Conservation (phyloP, 2,113 vertebrate species). For the Menura novaehollandiae region DNA sequence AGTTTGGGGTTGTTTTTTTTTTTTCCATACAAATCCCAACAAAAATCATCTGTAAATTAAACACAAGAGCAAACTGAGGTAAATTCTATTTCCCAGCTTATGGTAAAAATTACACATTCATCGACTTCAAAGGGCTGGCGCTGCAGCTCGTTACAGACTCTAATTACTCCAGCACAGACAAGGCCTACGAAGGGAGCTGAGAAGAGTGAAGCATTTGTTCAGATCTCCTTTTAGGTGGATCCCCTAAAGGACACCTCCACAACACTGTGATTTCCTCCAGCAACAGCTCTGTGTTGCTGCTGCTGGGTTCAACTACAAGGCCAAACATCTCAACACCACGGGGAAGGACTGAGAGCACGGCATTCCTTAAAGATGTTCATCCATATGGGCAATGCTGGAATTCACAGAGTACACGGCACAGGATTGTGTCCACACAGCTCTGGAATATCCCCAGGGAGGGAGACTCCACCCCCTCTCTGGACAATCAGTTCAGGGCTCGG, state of each 20-base stretch:
- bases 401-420: not conserved
- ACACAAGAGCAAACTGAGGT: not conserved
- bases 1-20: too few relatives aligned
- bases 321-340: not conserved
- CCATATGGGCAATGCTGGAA: not conserved
- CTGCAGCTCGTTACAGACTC: not conserved
- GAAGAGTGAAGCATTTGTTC: not conserved
- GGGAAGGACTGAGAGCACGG: fast-evolving
- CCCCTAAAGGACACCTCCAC: not conserved
- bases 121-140: fast-evolving
- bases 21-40: not conserved
- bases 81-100: not conserved
- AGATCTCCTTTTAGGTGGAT: not conserved
- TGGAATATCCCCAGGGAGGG: not conserved
- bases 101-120: not conserved
- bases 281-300: not conserved
- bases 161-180: not conserved
- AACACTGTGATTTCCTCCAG: fast-evolving
- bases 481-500: not conserved
- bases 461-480: not conserved
- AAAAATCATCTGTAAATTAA: not conserved
- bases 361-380: not conserved
- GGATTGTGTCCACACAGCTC: not conserved
- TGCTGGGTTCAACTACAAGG: not conserved
- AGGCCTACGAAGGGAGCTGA: not conserved